Evolutionary conservation across 37 sponge, comb jelly and placozoan species (phyloP), one percentile per base, ranked within the genome.

Genomic region (Chondrosia reniformis): DNA sequence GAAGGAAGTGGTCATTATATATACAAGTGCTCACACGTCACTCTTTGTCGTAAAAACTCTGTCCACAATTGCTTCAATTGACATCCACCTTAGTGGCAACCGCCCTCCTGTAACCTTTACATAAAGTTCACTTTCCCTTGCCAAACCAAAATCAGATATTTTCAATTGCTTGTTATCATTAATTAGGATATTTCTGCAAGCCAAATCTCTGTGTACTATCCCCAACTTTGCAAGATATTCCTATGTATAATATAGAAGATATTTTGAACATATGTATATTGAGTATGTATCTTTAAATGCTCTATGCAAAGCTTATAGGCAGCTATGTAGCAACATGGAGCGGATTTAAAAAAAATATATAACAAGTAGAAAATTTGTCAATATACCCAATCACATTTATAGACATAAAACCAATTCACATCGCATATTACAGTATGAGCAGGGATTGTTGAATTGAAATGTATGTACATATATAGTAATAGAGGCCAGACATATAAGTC

Each of bases 101-200:
- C 80, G 54, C 30, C 85, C 85, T 12, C 45, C 39, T 1, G 38
- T 77, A 6, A 74, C 82, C 46, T 72, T 62, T 32, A 82, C 33
- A 76, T 89, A 89, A 24, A 84, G 45, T 25, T 55, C 57, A 12
- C 52, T 37, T 27, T 75, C 72, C 57, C 46, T 41, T 9, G 91
- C 83, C 45, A 89, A 75, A 30, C 85, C 83, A 78, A 89, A 89
- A 52, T 89, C 83, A 0, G 90, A 77, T 22, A 89, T 89, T 36
- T 84, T 89, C 13, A 89, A 46, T 12, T 28, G 34, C 61, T 78
- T 84, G 43, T 67, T 56, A 3, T 72, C 61, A 4, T 40, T 67
- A 24, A 76, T 79, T 5, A 89, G 82, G 30, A 89, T 36, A 46
- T 89, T 89, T 32, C 90, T 49, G 28, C 85, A 84, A 56, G 90